phyloP scores from a whole-genome alignment of 2,113 vertebrate species.

The Numenius arquata region DNA sequence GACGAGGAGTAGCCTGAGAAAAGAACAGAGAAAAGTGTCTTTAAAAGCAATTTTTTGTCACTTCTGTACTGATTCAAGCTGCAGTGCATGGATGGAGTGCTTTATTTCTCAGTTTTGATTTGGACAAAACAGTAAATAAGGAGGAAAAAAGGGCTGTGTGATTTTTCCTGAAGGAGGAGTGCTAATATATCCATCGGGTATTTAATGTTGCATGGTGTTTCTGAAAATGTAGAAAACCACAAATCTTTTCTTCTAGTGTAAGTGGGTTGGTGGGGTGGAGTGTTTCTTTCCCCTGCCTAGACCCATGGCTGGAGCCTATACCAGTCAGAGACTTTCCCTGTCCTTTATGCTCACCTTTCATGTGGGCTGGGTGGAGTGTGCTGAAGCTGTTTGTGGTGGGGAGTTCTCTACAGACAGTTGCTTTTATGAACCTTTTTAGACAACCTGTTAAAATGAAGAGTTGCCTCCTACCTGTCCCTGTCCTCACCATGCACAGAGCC shows the following conservation, averaged over 20 bases:
- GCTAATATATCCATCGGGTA: neutral
- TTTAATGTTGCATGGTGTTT: neutral
- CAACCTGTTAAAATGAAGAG: neutral
- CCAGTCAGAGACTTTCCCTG: neutral
- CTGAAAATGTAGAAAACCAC: neutral
- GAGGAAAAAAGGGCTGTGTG: neutral
- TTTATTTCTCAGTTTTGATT: neutral
- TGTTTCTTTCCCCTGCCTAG: neutral
- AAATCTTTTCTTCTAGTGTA: neutral
- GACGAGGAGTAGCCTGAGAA: neutral
- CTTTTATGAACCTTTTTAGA: neutral
- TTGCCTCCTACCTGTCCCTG: neutral
- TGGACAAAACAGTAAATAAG: neutral
- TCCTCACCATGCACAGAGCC: neutral
- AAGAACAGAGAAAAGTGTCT: neutral
- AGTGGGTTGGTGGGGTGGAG: neutral
- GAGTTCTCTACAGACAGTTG: neutral
- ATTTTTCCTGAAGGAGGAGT: neutral
- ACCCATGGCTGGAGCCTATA: neutral
- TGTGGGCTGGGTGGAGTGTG: neutral
- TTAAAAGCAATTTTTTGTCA: neutral
- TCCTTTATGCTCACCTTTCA: neutral
- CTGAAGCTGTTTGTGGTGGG: neutral
- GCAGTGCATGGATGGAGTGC: neutral
- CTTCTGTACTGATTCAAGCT: neutral